Conservation (phyloP, 2,113 vertebrate species). For the Sphaerodactylus townsendi region DNA sequence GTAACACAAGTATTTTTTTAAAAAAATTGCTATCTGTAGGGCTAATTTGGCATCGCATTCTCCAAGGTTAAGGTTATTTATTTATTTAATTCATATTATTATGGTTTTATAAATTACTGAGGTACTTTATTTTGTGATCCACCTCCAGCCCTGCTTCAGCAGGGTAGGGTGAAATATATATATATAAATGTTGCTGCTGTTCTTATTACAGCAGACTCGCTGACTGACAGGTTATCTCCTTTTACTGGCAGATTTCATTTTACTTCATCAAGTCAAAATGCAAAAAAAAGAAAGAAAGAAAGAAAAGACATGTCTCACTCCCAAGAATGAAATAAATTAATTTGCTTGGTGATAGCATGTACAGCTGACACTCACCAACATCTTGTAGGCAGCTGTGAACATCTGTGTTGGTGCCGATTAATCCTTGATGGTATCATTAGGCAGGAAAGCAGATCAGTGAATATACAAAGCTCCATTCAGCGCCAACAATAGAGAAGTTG, state of each 20-base stretch:
- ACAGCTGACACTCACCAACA: slow-evolving; percentile 69
- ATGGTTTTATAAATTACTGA: too few species aligned
- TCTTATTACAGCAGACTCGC: background rate
- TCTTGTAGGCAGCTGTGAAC: slow-evolving; percentile 79
- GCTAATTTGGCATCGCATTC: background rate
- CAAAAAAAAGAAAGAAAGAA: slow-evolving; percentile 11
- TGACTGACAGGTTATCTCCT: slow-evolving; percentile 37
- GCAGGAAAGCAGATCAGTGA: slow-evolving; percentile 47
- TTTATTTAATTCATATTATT: too few species aligned
- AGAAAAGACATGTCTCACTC: slow-evolving; percentile 16
- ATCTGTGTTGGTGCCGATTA: slow-evolving; percentile 66
- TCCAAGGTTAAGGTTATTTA: background rate
- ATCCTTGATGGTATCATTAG: slow-evolving; percentile 57
- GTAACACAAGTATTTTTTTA: background rate
- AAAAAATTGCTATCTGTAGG: slow-evolving; percentile 29
- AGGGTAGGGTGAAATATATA: too few species aligned
- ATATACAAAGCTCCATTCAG: slow-evolving; percentile 57
- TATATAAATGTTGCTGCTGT: too few species aligned
- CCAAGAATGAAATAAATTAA: slow-evolving; percentile 63
- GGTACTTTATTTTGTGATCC: too few species aligned
- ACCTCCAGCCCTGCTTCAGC: too few species aligned
- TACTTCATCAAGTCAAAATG: slow-evolving; percentile 63
- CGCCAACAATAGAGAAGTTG: slow-evolving; percentile 44
- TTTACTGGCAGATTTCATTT: slow-evolving; percentile 58
- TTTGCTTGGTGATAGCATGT: slow-evolving; percentile 55